These are phyloP conservation scores for Heliconius himera DNA, from an alignment of 1,140 invertebrate genomes.

Conservation along the genomic window DNA sequence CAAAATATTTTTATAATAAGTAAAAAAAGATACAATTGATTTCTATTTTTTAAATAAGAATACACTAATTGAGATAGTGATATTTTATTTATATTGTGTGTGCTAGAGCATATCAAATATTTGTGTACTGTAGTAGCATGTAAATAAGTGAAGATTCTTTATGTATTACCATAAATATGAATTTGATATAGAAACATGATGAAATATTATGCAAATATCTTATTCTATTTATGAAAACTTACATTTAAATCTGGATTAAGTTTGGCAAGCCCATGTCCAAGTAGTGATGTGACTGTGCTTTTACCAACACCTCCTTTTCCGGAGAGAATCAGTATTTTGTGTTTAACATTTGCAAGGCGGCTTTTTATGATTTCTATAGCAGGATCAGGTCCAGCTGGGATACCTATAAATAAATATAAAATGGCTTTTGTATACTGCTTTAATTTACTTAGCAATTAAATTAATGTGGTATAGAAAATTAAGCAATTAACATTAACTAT, in stretches of 20 bases:
- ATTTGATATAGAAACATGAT: not conserved
- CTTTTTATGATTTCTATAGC: constrained; percentile 89
- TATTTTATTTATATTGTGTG: not conserved
- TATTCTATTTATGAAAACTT: constrained; percentile 54
- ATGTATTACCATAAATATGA: not conserved
- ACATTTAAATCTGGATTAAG: constrained; percentile 87
- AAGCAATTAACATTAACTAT: not conserved
- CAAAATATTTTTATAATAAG: too few species aligned
- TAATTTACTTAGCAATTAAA: not conserved
- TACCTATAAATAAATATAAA: constrained; percentile 67
- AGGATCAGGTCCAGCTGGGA: constrained; percentile 87
- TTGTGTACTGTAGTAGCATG: not conserved
- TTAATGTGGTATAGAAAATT: too few species aligned
- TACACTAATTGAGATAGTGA: not conserved
- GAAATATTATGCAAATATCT: constrained; percentile 1
- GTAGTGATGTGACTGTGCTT: constrained; percentile 94
- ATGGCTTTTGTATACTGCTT: not conserved
- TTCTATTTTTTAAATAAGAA: not conserved
- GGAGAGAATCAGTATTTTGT: constrained; percentile 96
- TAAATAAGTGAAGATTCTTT: not conserved
- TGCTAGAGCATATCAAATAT: not conserved
- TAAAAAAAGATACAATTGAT: not conserved
- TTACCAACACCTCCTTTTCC: constrained; percentile 99
- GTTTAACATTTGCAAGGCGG: constrained; percentile 89
- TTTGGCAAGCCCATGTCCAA: constrained; percentile 91